Base-by-base conservation (phyloP, 2,888 invertebrate species). In the Leptopilina myrica region DNA sequence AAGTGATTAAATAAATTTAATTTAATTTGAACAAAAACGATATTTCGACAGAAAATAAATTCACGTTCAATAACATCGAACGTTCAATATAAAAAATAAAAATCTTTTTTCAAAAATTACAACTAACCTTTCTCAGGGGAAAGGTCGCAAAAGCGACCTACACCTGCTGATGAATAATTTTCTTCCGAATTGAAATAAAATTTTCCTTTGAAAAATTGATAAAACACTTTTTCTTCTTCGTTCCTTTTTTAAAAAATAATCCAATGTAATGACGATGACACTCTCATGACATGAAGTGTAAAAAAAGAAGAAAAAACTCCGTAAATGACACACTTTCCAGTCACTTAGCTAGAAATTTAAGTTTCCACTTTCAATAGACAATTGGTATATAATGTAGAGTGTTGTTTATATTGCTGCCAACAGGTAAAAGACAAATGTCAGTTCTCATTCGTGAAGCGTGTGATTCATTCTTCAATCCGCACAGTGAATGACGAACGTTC, bases 141-240 rank as follows among this genome's bases (percentile, higher is more conserved):
- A 33, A 33, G 56, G 56, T 56, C 73, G 73, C 56, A 14, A n/a
- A 56, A 9, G 56, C 73, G 73, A 73, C 56, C 73, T 4, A 26
- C 14, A 15, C 5, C 33, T 56, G 4, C 8, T 56, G n/a, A 6
- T 33, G 26, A 26, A 73, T 2, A 12, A 20, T 73, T 56, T 56
- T 26, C 67, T 53, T 7, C 7, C 11, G 20, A 67, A 15, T 46
- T 67, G 8, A 26, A 53, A 14, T 9, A 53, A 53, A 4, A 33
- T 43, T 43, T 8, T 43, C 8, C 8, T 43, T 7, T 43, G 43
- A 56, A 56, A 49, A 5, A 26, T n/a, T 33, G n/a, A 46, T 2
- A 46, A 20, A 20, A 11, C 66, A 69, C 73, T 73, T 69, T 53
- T 49, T 49, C 11, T 9, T 49, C 2, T 33, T 33, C 33, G 0